These are phyloP conservation scores for Nanorana parkeri DNA, from an alignment of 2,113 vertebrate species.

Conservation along the genomic window DNA sequence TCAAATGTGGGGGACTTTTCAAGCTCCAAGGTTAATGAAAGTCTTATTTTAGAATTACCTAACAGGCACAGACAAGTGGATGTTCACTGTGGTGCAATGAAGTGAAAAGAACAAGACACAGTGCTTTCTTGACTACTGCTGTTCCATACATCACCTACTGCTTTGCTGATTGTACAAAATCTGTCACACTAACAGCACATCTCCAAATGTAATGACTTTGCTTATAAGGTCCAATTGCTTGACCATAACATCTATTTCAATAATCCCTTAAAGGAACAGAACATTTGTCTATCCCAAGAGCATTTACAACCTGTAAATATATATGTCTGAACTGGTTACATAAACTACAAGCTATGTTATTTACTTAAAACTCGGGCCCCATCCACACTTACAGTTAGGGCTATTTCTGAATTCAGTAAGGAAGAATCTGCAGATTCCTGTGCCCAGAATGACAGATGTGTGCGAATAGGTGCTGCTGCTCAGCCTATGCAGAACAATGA, in stretches of 20 bases:
- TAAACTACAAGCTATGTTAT: too few relatives aligned
- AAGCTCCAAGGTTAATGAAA: conserved; percentile 59
- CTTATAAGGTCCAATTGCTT: conserved; percentile 54
- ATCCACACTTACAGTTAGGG: too few relatives aligned
- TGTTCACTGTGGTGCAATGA: conserved; percentile 54
- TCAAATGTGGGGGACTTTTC: conserved; percentile 5
- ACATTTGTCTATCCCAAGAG: neutral
- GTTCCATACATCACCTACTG: conserved; percentile 50
- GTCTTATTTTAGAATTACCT: conserved; percentile 55
- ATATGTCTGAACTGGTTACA: neutral
- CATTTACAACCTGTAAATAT: neutral
- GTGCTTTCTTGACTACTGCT: conserved; percentile 4
- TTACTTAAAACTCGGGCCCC: too few relatives aligned
- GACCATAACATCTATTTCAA: conserved; percentile 6
- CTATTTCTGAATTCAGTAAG: too few relatives aligned
- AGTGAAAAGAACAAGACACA: conserved; percentile 53
- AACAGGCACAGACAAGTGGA: conserved; percentile 34
- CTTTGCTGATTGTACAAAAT: conserved; percentile 43
- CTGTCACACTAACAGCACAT: conserved; percentile 53
- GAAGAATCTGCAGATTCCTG: too few relatives aligned
- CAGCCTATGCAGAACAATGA: too few relatives aligned
- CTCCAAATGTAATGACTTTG: conserved; percentile 59
- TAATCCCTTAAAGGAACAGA: neutral
- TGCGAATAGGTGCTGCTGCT: too few relatives aligned
- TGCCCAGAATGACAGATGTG: too few relatives aligned